phyloP scores from a whole-genome alignment of 2,113 vertebrate species.

The Catagonus wagneri region DNA sequence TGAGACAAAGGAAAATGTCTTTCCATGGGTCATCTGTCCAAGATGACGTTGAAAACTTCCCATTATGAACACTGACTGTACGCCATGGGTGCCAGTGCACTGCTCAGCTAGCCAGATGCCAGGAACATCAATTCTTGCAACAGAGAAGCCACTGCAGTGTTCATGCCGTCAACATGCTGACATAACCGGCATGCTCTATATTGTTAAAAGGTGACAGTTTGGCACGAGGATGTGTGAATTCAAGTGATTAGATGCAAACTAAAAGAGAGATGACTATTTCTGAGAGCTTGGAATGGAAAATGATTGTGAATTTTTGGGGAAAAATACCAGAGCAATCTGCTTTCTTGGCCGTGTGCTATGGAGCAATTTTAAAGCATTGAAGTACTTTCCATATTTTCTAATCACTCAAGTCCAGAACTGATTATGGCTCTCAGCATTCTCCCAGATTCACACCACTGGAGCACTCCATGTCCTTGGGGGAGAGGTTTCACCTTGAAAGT shows the following conservation, averaged over 20 bases:
- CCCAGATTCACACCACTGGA: conserved; percentile 15
- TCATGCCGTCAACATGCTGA: not conserved
- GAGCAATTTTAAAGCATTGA: conserved; percentile 70
- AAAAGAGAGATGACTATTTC: conserved; percentile 66
- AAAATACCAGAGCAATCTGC: conserved; percentile 69
- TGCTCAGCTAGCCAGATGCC: not conserved
- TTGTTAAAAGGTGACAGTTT: conserved; percentile 63
- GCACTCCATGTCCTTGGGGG: conserved; percentile 26
- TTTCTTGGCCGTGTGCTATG: conserved; percentile 58
- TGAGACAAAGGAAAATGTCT: not conserved
- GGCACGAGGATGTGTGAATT: not conserved
- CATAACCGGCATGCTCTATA: not conserved
- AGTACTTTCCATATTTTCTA: conserved; percentile 46
- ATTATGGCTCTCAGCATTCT: conserved; percentile 44
- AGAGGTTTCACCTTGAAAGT: conserved; percentile 70
- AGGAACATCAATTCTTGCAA: not conserved
- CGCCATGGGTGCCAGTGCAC: not conserved
- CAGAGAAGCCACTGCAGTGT: not conserved
- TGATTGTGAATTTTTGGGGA: conserved; percentile 64
- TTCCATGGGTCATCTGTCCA: not conserved
- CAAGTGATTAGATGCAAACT: conserved; percentile 69
- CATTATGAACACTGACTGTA: not conserved
- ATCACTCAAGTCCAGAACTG: conserved; percentile 52
- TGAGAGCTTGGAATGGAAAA: conserved; percentile 71
- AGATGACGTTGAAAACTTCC: not conserved